phyloP scores from a whole-genome alignment of 2,797 vertebrate species.

The Neosilurus hyrtlii region DNA sequence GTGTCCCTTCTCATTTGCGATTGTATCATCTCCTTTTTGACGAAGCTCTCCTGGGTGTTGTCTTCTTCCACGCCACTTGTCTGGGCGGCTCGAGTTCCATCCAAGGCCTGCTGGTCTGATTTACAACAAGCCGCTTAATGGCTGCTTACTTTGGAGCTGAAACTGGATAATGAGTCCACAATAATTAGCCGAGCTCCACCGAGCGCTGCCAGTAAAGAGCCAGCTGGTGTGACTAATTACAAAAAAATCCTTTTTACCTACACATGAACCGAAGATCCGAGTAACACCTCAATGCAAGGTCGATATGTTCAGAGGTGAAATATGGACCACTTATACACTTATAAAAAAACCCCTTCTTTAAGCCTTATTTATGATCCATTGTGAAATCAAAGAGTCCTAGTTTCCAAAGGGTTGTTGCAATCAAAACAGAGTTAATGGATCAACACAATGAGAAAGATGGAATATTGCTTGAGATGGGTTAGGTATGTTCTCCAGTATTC shows the following conservation, averaged over 20 bases:
- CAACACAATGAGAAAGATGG: background rate
- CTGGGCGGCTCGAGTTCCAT: conserved; percentile 23
- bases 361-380: background rate
- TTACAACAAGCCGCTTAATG: conserved; percentile 58
- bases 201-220: conserved; percentile 58
- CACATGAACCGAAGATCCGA: conserved; percentile 46
- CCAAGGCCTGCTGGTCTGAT: conserved; percentile 50
- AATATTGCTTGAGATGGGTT: background rate
- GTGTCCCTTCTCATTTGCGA: conserved; percentile 29
- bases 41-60: conserved; percentile 31
- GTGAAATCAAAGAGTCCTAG: background rate
- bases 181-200: conserved; percentile 61
- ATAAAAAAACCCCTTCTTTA: background rate
- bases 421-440: background rate
- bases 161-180: conserved; percentile 59
- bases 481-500: background rate
- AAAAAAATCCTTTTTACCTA: conserved; percentile 52
- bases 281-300: conserved; percentile 34
- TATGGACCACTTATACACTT: background rate
- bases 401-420: background rate
- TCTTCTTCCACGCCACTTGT: conserved; percentile 20
- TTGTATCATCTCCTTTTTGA: conserved; percentile 25
- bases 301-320: background rate
- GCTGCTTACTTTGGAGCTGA: conserved; percentile 54
- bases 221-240: conserved; percentile 64